Evolutionary conservation across 2,888 invertebrate species (phyloP).

Genomic region (Andrena marginata): DNA sequence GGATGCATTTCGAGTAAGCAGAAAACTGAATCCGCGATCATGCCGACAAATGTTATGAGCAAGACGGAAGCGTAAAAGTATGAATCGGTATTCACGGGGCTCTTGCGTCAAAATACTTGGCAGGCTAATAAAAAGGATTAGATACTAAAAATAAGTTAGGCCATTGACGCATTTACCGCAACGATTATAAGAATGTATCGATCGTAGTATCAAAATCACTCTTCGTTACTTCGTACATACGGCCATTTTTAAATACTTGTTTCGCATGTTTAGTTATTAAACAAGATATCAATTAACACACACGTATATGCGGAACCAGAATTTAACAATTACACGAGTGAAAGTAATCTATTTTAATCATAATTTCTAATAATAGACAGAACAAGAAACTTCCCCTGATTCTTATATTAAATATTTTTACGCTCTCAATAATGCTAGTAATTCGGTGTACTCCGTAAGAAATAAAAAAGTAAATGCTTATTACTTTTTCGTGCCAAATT

Average conservation of each 20-base stretch:
- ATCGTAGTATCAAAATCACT: slow-evolving; percentile 45
- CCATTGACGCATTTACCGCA: slow-evolving; percentile 74
- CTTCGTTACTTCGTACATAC: slow-evolving; percentile 43
- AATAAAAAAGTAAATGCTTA: background rate
- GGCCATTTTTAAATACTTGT: slow-evolving; percentile 76
- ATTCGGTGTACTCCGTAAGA: background rate
- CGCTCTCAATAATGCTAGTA: background rate
- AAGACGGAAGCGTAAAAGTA: slow-evolving; percentile 43
- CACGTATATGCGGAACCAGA: background rate
- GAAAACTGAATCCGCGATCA: slow-evolving; percentile 27
- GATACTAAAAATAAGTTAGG: slow-evolving; percentile 76
- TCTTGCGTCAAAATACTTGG: slow-evolving; percentile 79
- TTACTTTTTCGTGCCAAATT: too few relatives aligned
- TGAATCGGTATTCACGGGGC: slow-evolving; percentile 59
- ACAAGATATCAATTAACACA: slow-evolving; percentile 2
- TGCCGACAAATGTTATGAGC: slow-evolving; percentile 28
- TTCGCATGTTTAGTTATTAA: slow-evolving; percentile 52
- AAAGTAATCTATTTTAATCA: background rate
- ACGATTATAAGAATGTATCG: slow-evolving; percentile 51
- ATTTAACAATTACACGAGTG: background rate
- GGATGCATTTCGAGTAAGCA: slow-evolving; percentile 21
- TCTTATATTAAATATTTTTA: background rate
- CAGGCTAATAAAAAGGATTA: slow-evolving; percentile 68
- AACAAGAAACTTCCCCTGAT: background rate
- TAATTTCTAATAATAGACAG: background rate